phyloP scores from a whole-genome alignment of 2,113 vertebrate species.

The Perognathus longimembris region DNA sequence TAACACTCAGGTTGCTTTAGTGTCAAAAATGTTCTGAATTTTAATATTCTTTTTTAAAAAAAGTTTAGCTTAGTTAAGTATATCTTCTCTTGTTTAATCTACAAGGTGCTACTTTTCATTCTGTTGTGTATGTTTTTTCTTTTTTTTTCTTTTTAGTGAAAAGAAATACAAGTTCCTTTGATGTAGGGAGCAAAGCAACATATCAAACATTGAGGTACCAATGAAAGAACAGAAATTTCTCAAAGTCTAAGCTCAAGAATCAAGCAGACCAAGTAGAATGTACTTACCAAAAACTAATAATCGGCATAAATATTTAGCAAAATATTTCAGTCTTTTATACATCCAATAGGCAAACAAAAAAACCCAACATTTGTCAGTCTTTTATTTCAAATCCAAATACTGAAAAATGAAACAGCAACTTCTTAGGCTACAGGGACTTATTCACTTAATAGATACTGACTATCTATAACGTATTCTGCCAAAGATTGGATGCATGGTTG shows the following conservation, averaged over 20 bases:
- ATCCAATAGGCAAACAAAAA: neutral
- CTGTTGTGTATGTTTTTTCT: no score
- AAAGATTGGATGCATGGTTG: no score
- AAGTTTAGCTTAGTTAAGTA: neutral
- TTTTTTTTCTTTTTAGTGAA: neutral
- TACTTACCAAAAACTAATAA: neutral
- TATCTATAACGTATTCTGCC: no score
- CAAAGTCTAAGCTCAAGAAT: neutral
- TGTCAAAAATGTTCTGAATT: neutral
- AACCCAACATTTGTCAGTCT: no score
- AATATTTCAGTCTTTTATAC: neutral
- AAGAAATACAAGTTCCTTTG: neutral
- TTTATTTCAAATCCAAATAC: no score
- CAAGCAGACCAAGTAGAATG: neutral
- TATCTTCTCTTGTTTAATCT: neutral
- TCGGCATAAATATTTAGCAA: neutral
- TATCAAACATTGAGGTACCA: neutral
- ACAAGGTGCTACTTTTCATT: neutral
- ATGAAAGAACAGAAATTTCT: neutral
- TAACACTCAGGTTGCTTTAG: neutral
- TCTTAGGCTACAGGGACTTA: no score
- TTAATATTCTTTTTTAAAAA: no score
- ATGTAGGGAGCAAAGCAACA: neutral
- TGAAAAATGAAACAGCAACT: no score
- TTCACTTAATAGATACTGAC: no score